Base-by-base conservation (phyloP, 2,888 invertebrate species). In the Heliothis peltigera region DNA sequence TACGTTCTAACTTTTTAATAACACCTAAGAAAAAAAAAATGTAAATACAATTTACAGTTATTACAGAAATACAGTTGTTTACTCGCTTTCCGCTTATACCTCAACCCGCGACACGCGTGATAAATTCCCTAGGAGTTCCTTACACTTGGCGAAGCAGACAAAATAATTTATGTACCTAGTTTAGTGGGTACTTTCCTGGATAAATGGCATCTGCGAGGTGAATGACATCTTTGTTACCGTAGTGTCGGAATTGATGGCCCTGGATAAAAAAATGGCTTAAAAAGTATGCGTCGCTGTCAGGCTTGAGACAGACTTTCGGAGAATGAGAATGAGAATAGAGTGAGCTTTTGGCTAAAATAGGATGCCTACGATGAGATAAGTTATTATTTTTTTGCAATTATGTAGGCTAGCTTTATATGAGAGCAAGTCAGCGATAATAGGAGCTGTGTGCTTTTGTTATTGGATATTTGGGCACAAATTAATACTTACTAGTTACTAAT, bases 161-260 rank as follows among this genome's bases (percentile, higher is more conserved):
- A 93, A 94, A 94, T 94, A 93, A 94, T 94, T 92, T 94, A 94
- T 93, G 93, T 93, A 88, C 92, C 92, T 94, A 94, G 93, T 94
- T 94, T 94, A 93, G 91, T 90, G 91, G 90, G 89, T 90, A 89
- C 91, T 92, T 91, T 88, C 84, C 82, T 85, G 88, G 89, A 93
- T 93, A 90, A 90, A 93, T 91, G 91, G 92, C 86, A 79, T 84
- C 82, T 83, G 84, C 79, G 87, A 89, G 92, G 92, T 91, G 93
- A 93, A 92, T 88, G 94, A 93, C 94, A 91, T 92, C 93, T 92
- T 88, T 91, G 91, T 92, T 91, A 89, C 86, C 81, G 81, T 66
- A 66, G 73, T 62, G 67, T 57, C 66, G 59, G 62, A 72, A 80
- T 79, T 80, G 81, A 80, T 79, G 77, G 47, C 43, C 35, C 44